Evolutionary conservation across 2,113 vertebrate species (phyloP).

Genomic region (Austrofundulus limnaeus): DNA sequence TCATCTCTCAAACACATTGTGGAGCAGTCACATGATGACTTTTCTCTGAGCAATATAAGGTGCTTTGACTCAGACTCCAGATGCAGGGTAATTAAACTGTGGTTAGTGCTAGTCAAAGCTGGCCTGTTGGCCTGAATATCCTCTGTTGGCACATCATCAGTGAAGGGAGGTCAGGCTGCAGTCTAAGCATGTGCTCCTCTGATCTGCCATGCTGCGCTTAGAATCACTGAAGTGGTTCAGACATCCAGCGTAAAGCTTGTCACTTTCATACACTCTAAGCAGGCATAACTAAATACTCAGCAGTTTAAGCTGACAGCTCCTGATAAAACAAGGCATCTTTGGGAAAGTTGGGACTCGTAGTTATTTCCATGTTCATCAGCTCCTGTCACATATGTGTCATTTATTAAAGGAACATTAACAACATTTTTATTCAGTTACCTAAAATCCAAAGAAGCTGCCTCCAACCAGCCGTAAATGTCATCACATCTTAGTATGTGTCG

Average conservation of each 20-base stretch:
- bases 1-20: conserved; percentile 25
- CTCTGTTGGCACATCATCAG: conserved; percentile 47
- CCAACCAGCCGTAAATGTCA: not conserved
- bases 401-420: not conserved
- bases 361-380: not conserved
- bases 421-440: not conserved
- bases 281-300: conserved; percentile 25
- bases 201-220: conserved; percentile 1
- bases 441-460: not conserved
- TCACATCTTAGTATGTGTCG: not conserved
- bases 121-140: conserved; percentile 20
- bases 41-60: conserved; percentile 12
- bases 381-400: not conserved
- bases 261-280: conserved; percentile 35
- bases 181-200: conserved; percentile 10
- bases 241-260: conserved; percentile 16
- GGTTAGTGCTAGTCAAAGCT: conserved; percentile 27
- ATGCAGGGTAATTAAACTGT: conserved; percentile 33
- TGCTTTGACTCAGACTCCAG: conserved; percentile 40
- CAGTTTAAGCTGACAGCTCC: conserved; percentile 2
- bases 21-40: conserved; percentile 26
- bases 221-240: conserved; percentile 16
- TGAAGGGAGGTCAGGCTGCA: conserved; percentile 8
- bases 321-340: conserved; percentile 13
- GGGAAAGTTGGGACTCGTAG: not conserved